Evolutionary conservation across 2,888 invertebrate genomes (phyloP).

Genomic region (Polyploca ridens): DNA sequence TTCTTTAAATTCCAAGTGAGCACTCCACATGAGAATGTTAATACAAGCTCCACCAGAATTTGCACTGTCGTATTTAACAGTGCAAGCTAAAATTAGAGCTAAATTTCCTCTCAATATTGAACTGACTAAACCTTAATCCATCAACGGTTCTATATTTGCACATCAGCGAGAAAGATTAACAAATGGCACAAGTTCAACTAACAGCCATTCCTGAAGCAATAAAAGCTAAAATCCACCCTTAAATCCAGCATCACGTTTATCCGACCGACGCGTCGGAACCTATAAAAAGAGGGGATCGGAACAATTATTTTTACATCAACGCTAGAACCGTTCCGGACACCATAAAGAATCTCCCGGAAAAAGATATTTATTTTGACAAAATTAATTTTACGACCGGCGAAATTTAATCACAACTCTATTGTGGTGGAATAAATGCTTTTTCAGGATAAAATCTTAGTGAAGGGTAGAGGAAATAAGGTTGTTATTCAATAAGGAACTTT

Average conservation of each 20-base stretch:
- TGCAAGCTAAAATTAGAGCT: too few species aligned
- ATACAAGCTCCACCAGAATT: too few species aligned
- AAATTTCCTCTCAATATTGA: too few species aligned
- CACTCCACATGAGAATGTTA: too few species aligned
- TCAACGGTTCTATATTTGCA: not conserved
- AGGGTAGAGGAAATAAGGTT: conserved; percentile 16
- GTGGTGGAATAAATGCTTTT: conserved; percentile 22
- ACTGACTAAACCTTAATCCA: not conserved
- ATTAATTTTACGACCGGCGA: conserved; percentile 25
- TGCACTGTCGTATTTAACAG: too few species aligned
- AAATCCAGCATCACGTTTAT: conserved; percentile 44
- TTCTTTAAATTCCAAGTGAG: too few species aligned
- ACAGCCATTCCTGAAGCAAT: conserved; percentile 27
- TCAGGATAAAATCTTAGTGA: conserved; percentile 11
- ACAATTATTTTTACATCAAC: conserved; percentile 72
- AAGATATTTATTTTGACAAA: conserved; percentile 58
- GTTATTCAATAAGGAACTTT: conserved; percentile 21
- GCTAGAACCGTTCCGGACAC: conserved; percentile 58
- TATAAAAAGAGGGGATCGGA: conserved; percentile 53
- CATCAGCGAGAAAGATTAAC: not conserved
- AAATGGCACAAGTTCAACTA: conserved; percentile 10
- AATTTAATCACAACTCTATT: conserved; percentile 32
- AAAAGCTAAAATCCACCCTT: conserved; percentile 44
- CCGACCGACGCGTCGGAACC: conserved; percentile 33
- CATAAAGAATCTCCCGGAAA: conserved; percentile 67